Base-by-base conservation (phyloP, 2,113 vertebrate species). In the Dicaeum eximium region DNA sequence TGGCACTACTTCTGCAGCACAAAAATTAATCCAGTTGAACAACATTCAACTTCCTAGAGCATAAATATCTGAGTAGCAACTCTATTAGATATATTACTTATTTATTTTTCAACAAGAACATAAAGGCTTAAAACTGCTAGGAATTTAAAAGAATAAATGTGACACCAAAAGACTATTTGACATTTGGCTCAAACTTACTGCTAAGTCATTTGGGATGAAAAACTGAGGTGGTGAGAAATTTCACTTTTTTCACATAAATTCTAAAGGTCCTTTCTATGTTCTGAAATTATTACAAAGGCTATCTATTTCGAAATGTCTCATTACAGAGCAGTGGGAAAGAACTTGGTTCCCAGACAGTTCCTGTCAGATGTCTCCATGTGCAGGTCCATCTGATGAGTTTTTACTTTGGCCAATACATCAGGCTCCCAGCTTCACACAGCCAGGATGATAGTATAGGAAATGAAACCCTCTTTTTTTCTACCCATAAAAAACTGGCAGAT, bases 371-470 rank as follows among this genome's bases (percentile, higher is more conserved):
- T 57, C 18, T 48, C 24, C 28, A 4, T 1, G 9, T n/a, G 23
- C 24, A 48, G 16, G 42, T 44, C 18, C 14, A 13, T 11, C 30
- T 61, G 23, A 81, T 16, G 20, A 70, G 27, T 27, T 82, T 78
- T 58, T 42, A 8, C 24, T 4, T 2, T 42, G 31, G 35, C 3
- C 4, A 11, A 37, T 5, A 27, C 19, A 37, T 5, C 3, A 7
- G 20, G 9, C 56, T 82, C 19, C 6, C 7, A 38, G 15, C 11
- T 50, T 65, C n/a, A 33, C 6, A 35, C 1, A 33, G 42, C 10
- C 45, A 45, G 18, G 9, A 48, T 1, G 1, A 27, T 0, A 48
- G 14, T 7, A 24, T 6, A 33, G 42, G 37, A 80, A 67, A 42
- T 21, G 4, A 80, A 40, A 66, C 1, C 1, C 7, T 50, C 42